Evolutionary conservation across 64 coral and sea anemone species (phyloP), one percentile per base, ranked within the genome.

Genomic region (Stichodactyla mertensii): DNA sequence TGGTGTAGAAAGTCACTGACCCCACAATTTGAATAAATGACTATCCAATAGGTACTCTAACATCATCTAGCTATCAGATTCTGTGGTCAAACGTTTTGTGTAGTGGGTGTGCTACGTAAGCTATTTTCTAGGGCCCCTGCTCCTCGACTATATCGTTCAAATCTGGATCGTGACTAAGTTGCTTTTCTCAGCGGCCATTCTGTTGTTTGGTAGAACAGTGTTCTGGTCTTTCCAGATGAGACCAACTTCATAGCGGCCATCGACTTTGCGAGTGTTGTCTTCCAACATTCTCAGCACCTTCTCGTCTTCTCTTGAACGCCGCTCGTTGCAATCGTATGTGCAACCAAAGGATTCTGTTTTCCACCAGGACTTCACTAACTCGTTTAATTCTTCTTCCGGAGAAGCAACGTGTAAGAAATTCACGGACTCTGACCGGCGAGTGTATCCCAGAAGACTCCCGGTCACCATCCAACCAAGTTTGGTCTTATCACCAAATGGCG

Each of bases 261-360:
- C 82, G 12, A 84, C 82, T 23, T 55, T 84, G 6, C 82, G 55
- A n/a, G 54, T 84, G 23, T 52, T 84, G 12, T 58, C 60, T 20
- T 16, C 31, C 54, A 84, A 54, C 23, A 23, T 59, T 58, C 20
- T 58, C 7, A 84, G 28, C 26, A 85, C 16, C 55, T 16, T 59
- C 22, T 85, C 83, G 60, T 64, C 83, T 19, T 84, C 82, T 84
- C 52, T 84, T 23, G 55, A 84, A 22, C 82, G 82, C 54, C n/a
- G 82, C 59, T 61, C 82, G 16, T 84, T n/a, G 55, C 56, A 58
- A 55, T 84, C 82, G 61, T 84, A 84, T 55, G 31, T 57, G 55
- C 82, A 84, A 26, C 82, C 82, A 84, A 84, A 84, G 0, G 82
- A 84, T 26, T 84, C 82, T 24, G 82, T 61, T 54, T 84, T 84